These are phyloP conservation scores for Incurvaria masculella DNA, from an alignment of 2,888 invertebrate species.

Conservation along the genomic window DNA sequence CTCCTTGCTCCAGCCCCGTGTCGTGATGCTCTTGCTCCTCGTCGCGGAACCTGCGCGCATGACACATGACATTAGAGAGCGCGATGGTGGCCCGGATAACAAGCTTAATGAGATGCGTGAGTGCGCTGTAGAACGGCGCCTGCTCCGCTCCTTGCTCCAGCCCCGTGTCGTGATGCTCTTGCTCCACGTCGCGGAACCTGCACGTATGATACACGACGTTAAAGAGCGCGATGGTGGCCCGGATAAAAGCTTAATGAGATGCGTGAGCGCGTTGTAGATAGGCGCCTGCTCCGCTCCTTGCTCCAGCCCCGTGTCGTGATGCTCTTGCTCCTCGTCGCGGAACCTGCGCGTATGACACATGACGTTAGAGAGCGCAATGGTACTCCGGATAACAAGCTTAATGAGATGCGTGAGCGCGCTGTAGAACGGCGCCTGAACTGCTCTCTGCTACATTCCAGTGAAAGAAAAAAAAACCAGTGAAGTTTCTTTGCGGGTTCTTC, in stretches of 20 bases:
- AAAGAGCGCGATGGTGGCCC: constrained; percentile 89
- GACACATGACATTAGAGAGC: constrained; percentile 86
- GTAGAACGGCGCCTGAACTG: too few species aligned
- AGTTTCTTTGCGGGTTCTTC: too few species aligned
- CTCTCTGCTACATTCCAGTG: too few species aligned
- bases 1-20: constrained; percentile 90
- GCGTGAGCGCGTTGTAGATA: constrained; percentile 79
- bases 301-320: constrained; percentile 94
- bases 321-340: constrained; percentile 97
- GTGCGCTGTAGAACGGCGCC: constrained; percentile 84
- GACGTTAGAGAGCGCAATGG: too few species aligned
- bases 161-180: constrained; percentile 98
- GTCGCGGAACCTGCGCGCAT: constrained; percentile 76
- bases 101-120: constrained; percentile 82
- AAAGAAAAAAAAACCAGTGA: too few species aligned
- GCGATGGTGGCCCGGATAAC: constrained; percentile 94
- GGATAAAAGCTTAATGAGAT: constrained; percentile 88
- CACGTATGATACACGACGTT: constrained; percentile 76
- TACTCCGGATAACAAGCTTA: too few species aligned
- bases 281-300: constrained; percentile 96
- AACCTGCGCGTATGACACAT: too few species aligned
- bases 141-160: constrained; percentile 92
- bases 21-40: constrained; percentile 99
- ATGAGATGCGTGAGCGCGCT: too few species aligned
- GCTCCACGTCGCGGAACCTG: constrained; percentile 88